These are phyloP conservation scores for Oreotrochilus melanogaster DNA, from an alignment of 2,113 vertebrate genomes.

Conservation along the genomic window DNA sequence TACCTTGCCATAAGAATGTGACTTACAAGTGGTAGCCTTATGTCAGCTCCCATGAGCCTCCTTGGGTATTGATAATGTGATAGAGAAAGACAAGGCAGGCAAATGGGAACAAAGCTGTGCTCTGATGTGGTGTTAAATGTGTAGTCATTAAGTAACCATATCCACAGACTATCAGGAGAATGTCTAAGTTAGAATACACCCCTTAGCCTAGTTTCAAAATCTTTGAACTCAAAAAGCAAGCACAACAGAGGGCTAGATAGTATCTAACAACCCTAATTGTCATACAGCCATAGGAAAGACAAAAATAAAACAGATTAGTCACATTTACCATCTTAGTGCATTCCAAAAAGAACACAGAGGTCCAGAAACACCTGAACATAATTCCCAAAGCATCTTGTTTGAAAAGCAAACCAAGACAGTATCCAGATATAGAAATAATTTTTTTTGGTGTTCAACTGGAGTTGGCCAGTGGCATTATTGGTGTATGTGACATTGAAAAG, in stretches of 20 bases:
- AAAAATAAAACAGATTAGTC: not conserved
- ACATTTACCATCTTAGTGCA: not conserved
- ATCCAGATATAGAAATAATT: not conserved
- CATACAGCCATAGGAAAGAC: not conserved
- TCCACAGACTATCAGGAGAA: not conserved
- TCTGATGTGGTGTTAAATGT: not conserved
- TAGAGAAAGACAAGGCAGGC: not conserved
- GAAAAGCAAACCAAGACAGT: slow-evolving; percentile 9
- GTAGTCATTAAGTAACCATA: not conserved
- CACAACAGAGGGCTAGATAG: not conserved
- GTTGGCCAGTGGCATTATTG: not conserved
- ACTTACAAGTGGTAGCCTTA: not conserved
- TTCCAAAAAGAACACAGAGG: not conserved
- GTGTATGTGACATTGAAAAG: not conserved
- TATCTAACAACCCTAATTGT: not conserved
- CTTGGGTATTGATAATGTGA: not conserved
- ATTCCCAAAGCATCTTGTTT: not conserved
- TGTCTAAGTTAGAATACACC: not conserved
- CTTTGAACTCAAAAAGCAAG: not conserved
- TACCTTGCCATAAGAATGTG: not conserved
- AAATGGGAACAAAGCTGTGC: not conserved
- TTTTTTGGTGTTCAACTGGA: not conserved
- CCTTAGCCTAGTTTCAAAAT: not conserved
- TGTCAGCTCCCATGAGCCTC: not conserved
- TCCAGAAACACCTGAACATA: not conserved